Conservation (phyloP, 2,113 vertebrate genomes). For the Tychaedon coryphoeus region DNA sequence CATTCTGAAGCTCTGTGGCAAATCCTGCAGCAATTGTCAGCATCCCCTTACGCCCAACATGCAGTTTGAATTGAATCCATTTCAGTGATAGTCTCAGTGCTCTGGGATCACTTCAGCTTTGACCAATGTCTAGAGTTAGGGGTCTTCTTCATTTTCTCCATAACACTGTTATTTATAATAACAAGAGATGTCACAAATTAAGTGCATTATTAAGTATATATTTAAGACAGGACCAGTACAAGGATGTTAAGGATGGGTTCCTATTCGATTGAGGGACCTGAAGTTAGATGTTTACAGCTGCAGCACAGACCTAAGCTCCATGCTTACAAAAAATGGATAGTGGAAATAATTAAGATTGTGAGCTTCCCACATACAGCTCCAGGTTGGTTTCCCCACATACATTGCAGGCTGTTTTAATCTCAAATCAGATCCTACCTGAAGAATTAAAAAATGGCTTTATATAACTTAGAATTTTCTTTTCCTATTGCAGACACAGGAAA, state of each 20-base stretch:
- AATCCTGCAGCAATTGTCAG: background rate
- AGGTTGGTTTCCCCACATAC: background rate
- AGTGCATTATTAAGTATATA: background rate
- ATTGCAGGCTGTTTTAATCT: background rate
- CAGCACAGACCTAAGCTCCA: background rate
- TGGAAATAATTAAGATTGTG: background rate
- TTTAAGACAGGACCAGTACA: background rate
- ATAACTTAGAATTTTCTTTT: background rate
- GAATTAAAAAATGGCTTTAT: background rate
- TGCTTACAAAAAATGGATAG: background rate
- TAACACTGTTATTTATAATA: background rate
- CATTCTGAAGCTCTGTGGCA: background rate
- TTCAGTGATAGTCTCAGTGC: background rate
- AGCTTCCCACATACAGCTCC: background rate
- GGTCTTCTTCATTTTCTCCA: background rate
- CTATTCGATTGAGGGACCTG: background rate
- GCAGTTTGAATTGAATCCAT: background rate
- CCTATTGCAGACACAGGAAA: background rate
- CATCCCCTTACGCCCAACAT: accelerated
- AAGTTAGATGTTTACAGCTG: background rate
- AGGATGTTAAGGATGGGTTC: background rate
- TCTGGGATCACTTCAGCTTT: background rate
- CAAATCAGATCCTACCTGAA: background rate
- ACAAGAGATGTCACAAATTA: background rate
- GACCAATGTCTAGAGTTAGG: background rate